Evolutionary conservation across 1,140 invertebrate species (phyloP), one percentile per base, ranked within the genome.

Genomic region (Caenorhabditis brenneri): DNA sequence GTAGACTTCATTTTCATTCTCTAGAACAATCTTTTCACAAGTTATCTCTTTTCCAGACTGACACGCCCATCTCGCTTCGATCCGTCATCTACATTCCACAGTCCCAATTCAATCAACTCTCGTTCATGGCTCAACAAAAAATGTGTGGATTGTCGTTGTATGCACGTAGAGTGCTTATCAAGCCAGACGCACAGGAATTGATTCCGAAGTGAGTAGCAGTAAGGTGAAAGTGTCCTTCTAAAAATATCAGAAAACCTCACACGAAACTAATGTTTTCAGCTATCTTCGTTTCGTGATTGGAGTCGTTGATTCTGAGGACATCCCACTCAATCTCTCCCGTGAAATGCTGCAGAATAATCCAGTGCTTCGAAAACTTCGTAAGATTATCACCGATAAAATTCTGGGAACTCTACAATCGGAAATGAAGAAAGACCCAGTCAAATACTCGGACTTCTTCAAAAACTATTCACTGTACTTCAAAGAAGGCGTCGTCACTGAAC

Each of bases 281-380:
- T 90, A 86, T 51, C 83, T 90, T 19, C 86, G 89, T n/a, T 90
- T 90, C 51, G 65, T 90, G 31, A 79, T 89, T 94, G 94, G 97
- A 91, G 96, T 98, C 31, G 95, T 98, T 10, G 97, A 98, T 92
- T 97, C 95, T 7, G 97, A 98, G 93, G 97, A 99, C 90, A 98
- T 99, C 93, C 97, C 97, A 12, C 92, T 99, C 24, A 98, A 99
- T 93, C 93, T 99, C 53, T 97, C 96, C 89, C 93, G 97, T 90
- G 97, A 99, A 92, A 92, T 99, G 51, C 92, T 99, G 19, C 97
- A 99, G 92, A 97, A 98, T 89, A 96, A 95, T 91, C 93, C 94
- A 31, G 92, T 98, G 1, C 97, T 99, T 83, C 93, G 95, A 95
- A 83, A 80, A 39, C 92, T n/a, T 88, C 95, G 95, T 39, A 96